Base-by-base conservation (phyloP, 2,888 invertebrate genomes). In the Zygaena filipendulae region DNA sequence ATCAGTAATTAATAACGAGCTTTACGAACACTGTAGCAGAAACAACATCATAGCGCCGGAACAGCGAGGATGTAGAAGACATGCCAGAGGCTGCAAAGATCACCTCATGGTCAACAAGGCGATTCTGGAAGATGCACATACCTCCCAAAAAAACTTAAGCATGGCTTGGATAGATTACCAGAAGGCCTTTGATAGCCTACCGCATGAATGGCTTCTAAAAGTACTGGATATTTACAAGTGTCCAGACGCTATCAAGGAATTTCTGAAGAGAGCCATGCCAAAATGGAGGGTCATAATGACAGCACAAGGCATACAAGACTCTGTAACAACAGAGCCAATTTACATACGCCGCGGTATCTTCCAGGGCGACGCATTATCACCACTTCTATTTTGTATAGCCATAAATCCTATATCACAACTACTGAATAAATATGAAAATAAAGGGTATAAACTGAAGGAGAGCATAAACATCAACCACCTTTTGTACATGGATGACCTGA, bases 401-500 rank as follows among this genome's bases (percentile, higher is more conserved):
- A 21, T 40, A 2, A 43, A 41, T 13, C 41, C 41, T 2, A 2
- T 41, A 2, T 41, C 38, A 4, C 23, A 23, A 10, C 24, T 40
- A 9, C 27, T 40, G 4, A n/a, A n/a, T n/a, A n/a, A n/a, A n/a
- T n/a, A n/a, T n/a, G n/a, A n/a, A n/a, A n/a, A n/a, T n/a, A n/a
- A 39, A 35, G 36, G 36, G 19, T 39, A 39, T 11, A 19, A 35
- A 30, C 24, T 38, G 1, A 30, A 36, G 23, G 33, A 39, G 12
- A 29, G 27, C 6, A 23, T 18, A 4, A 16, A 14, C 3, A 33
- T 39, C 6, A 38, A 39, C 19, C 37, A 38, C n/a, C 18, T 38
- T 8, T 10, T 40, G 20, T 40, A 42, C n/a, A 38, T 40, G 36
- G 40, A 33, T 6, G 38, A 42, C 8, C n/a, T 42, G 2, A 40